Base-by-base conservation (phyloP, 2,797 vertebrate genomes). In the Catamblyrhynchus diadema region DNA sequence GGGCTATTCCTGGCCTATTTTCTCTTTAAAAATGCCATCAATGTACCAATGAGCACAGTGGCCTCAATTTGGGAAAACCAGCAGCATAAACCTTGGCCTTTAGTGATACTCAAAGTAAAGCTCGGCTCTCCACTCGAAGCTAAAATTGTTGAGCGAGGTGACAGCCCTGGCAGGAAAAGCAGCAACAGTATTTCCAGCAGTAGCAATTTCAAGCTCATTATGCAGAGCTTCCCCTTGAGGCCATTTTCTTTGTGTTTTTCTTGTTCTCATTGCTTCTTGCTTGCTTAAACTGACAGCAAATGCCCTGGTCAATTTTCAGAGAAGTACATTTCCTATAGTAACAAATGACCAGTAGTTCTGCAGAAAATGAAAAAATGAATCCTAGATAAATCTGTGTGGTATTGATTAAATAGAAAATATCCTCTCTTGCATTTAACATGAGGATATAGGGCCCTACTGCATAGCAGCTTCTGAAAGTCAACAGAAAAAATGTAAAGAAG, bases 151-250 rank as follows among this genome's bases (percentile, higher is more conserved):
- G 86, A 92, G 59, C 19, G 89, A 97, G 90, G 86, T 91, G 80
- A 95, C 91, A 97, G 64, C 39, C 44, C 64, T 72, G 85, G 84
- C 91, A 92, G 61, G 28, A 95, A 88, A 96, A 92, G 89, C 71
- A 92, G 78, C 75, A 95, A 90, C 39, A 69, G 81, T 74, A 90
- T 70, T 95, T 89, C 87, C 89, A 96, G 84, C 90, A 83, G 92
- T 51, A 90, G 53, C 81, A 88, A 94, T 96, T 97, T 97, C 95
- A 95, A 90, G 88, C 96, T 97, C 77, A 97, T 97, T 94, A 88
- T 95, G 80, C 70, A 93, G 67, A 94, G 86, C 27, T 59, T 86
- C 96, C 96, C 94, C 97, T 89, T 27, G 83, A 94, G 95, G 95
- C 77, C 69, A 66, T 88, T 90, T 97, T 79, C 90, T 97, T 94